Evolutionary conservation across 1,140 invertebrate genomes (phyloP).

Genomic region (Drosophila oshimai): DNA sequence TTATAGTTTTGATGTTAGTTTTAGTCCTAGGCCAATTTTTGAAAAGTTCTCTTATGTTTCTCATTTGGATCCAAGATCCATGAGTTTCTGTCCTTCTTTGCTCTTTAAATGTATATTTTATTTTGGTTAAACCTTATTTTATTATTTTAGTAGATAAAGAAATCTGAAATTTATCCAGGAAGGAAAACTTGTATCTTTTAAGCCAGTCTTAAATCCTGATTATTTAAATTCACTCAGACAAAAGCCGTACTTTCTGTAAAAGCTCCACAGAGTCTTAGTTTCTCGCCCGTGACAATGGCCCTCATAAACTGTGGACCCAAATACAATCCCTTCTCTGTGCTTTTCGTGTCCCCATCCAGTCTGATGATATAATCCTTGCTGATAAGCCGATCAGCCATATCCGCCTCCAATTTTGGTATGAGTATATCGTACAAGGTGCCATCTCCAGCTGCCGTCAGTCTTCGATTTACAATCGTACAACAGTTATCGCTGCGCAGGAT

Average conservation of each 20-base stretch:
- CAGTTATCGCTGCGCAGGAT: constrained; percentile 57
- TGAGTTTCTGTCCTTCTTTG: neutral
- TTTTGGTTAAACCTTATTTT: neutral
- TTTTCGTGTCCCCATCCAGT: constrained; percentile 47
- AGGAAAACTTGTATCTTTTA: too few species aligned
- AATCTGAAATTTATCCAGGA: too few species aligned
- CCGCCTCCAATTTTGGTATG: constrained; percentile 48
- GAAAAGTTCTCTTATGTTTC: neutral
- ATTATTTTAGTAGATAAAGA: too few species aligned
- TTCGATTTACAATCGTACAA: constrained; percentile 63
- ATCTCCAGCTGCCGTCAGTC: constrained; percentile 26
- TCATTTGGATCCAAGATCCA: too few species aligned
- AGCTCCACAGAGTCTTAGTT: constrained; percentile 75
- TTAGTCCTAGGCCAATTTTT: too few species aligned
- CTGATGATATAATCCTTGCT: constrained; percentile 79
- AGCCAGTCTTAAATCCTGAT: too few species aligned
- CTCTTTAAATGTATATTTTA: neutral
- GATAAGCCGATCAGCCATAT: constrained; percentile 55
- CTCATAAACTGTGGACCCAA: constrained; percentile 79
- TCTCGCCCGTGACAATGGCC: constrained; percentile 71
- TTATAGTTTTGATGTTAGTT: neutral
- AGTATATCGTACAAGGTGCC: constrained; percentile 53
- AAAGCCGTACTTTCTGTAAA: constrained; percentile 81
- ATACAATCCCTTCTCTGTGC: constrained; percentile 50
- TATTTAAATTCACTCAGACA: too few species aligned